phyloP scores from a whole-genome alignment of 2,113 vertebrate genomes.

The Oriolus oriolus region DNA sequence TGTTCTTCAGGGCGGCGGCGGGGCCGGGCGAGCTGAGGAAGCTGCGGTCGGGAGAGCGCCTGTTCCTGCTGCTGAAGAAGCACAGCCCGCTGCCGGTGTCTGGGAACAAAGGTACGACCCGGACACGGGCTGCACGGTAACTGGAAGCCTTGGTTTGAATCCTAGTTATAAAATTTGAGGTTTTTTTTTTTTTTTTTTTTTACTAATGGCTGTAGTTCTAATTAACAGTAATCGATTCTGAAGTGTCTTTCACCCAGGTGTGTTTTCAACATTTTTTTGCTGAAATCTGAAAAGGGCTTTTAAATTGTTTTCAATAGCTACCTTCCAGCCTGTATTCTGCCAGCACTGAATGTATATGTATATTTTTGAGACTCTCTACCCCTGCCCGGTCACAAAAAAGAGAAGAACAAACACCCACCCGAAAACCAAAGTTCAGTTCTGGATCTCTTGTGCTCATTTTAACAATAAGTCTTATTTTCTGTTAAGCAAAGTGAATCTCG shows the following conservation, averaged over 20 bases:
- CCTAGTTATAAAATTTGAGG: rapidly evolving
- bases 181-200: neutral
- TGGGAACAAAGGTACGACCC: constrained; percentile 59
- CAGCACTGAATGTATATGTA: rapidly evolving
- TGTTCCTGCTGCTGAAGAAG: constrained; percentile 83
- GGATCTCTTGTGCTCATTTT: neutral
- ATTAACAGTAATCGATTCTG: neutral
- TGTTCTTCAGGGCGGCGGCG: constrained; percentile 81
- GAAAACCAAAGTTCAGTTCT: neutral
- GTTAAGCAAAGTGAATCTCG: neutral
- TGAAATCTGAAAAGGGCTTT: neutral
- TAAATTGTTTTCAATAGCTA: neutral
- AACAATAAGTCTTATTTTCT: neutral
- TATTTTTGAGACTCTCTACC: neutral
- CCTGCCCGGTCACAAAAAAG: neutral
- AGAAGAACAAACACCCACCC: neutral
- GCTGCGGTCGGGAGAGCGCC: constrained; percentile 86
- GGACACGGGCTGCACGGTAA: rapidly evolving
- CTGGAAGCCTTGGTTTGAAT: neutral
- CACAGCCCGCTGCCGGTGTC: constrained; percentile 56
- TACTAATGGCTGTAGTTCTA: neutral
- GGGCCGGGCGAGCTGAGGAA: constrained; percentile 57
- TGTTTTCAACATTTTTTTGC: neutral
- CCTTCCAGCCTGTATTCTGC: neutral
- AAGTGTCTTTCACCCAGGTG: neutral